A percentile compares a stretch with the other conserved stretches of the same genome.
These are phyloP conservation scores for Cinclus cinclus DNA, from an alignment of 2,113 vertebrate species.

Conservation along the genomic window DNA sequence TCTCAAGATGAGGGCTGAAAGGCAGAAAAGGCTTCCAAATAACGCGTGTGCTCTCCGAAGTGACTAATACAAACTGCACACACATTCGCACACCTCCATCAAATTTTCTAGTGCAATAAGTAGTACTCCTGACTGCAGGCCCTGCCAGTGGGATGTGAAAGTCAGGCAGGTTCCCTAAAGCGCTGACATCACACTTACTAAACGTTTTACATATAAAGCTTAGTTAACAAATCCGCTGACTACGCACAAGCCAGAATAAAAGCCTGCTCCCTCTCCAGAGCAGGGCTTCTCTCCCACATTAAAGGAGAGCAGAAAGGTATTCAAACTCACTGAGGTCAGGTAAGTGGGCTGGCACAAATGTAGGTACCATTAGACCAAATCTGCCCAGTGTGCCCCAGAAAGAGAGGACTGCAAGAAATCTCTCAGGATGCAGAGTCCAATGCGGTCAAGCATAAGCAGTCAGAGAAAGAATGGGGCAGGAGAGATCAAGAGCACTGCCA, in stretches of 20 bases:
- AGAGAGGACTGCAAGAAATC: neutral
- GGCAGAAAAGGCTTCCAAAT: neutral
- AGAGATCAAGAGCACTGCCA: neutral
- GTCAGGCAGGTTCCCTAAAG: neutral
- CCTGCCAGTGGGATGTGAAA: neutral
- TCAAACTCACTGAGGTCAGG: neutral
- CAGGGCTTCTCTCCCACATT: neutral
- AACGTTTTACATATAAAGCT: neutral
- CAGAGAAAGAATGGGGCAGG: neutral
- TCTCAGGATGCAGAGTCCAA: accelerated
- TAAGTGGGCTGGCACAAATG: neutral
- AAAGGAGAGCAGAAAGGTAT: neutral
- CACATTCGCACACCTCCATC: neutral
- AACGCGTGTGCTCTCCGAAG: neutral
- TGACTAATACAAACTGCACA: neutral
- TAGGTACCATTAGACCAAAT: neutral
- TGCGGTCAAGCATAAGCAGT: neutral
- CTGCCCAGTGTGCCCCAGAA: neutral
- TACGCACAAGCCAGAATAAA: accelerated
- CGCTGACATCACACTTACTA: neutral
- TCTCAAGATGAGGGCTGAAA: neutral
- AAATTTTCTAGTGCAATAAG: neutral
- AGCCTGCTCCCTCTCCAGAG: neutral
- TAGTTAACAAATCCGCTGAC: constrained; percentile 25
- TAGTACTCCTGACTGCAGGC: neutral